Base-by-base conservation (phyloP, 2,888 invertebrate species). In the Bellardia pandia region DNA sequence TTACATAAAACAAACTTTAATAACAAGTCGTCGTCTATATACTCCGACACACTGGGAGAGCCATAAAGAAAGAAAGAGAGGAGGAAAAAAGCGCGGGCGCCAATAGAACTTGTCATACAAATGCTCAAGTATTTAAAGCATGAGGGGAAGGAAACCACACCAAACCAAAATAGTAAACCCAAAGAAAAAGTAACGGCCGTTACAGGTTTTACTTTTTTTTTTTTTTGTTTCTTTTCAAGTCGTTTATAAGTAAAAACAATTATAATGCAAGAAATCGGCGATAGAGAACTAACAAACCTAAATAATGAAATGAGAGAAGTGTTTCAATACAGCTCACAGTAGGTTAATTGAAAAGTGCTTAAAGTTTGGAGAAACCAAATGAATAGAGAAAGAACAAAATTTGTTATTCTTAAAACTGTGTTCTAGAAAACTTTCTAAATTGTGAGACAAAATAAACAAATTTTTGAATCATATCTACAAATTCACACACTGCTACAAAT, bases 101-200 rank as follows among this genome's bases (percentile, higher is more conserved):
- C 85, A 14, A 87, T 85, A 85, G 81, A 85, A 85, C 87, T 85
- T 85, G 85, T 87, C 85, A 75, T 82, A 76, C 74, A 80, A 80
- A 85, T 85, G 78, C 62, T 51, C 68, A 85, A 79, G 68, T 66
- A 62, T 23, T 42, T 8, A 74, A 84, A 78, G 16, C 11, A 60
- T 30, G 58, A 23, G 16, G 66, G 42, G 62, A 68, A 81, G 42
- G 62, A 68, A 81, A 80, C 33, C 56, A 64, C 9, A 37, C 8
- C 45, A 48, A 45, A 66, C 37, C 62, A 37, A 68, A 37, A 8
- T 30, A 30, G 13, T 11, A 48, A 45, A 66, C 30, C 62, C 9
- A 60, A 23, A 62, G 69, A 74, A 85, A 85, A 75, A 62, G 75
- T 85, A 85, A 85, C 85, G 79, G 80, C 79, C 79, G 75, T 85